Evolutionary conservation across 1,140 invertebrate genomes (phyloP).

Genomic region (Alviniconcha marisindica): DNA sequence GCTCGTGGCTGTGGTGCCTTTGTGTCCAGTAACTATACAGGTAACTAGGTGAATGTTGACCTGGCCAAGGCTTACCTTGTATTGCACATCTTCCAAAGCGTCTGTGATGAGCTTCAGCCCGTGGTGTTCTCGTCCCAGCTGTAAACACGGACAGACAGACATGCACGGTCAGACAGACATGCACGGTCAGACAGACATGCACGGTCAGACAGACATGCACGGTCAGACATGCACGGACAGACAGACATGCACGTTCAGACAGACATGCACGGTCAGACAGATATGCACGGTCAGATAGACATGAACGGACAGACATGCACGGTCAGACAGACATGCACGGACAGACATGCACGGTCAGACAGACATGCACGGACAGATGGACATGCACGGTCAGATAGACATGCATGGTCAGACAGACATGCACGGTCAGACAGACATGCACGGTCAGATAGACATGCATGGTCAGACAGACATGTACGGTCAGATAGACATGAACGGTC

Average conservation of each 20-base stretch:
- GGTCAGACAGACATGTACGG: too few relatives aligned
- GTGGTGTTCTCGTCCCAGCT: slow-evolving; percentile 40
- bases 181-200: background rate
- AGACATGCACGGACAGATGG: too few relatives aligned
- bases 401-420: background rate
- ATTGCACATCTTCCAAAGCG: slow-evolving; percentile 53
- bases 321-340: background rate
- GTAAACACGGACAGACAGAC: background rate
- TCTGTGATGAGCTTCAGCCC: slow-evolving; percentile 47
- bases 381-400: too few relatives aligned
- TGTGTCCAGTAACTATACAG: too few relatives aligned
- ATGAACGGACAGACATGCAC: background rate
- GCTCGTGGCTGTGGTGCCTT: too few relatives aligned
- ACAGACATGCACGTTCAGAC: background rate
- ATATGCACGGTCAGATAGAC: too few relatives aligned
- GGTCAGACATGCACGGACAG: background rate
- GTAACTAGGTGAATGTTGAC: too few relatives aligned
- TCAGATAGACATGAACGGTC: too few relatives aligned
- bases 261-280: background rate
- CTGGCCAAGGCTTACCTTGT: too few relatives aligned
- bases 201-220: background rate
- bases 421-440: background rate
- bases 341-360: background rate
- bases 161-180: background rate
- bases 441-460: too few relatives aligned